Conservation (phyloP, 2,888 invertebrate species). For the Tinea semifulvella region DNA sequence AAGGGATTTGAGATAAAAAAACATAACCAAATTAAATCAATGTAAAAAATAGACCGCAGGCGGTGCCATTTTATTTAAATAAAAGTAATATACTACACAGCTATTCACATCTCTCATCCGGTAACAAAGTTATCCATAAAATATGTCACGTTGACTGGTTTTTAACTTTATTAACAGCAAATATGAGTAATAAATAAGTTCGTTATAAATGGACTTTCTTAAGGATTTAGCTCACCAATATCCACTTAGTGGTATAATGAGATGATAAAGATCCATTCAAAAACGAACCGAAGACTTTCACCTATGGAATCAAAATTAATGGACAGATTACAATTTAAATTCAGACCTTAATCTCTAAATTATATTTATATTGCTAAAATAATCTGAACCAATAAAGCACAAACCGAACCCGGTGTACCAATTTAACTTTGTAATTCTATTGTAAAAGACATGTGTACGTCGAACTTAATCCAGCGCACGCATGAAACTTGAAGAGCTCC, state of each 20-base stretch:
- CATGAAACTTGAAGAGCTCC: neutral
- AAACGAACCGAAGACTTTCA: neutral
- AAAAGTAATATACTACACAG: no score
- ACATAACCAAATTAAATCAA: no score
- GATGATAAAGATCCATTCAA: neutral
- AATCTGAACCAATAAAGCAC: no score
- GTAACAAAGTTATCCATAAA: no score
- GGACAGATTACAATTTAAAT: constrained; percentile 1
- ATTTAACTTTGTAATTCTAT: neutral
- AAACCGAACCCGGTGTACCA: no score
- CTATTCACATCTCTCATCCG: no score
- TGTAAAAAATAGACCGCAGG: no score
- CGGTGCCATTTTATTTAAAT: no score
- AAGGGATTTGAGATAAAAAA: no score
- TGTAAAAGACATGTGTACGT: neutral
- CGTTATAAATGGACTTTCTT: neutral
- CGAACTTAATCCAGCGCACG: neutral
- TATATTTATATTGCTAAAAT: constrained; percentile 10
- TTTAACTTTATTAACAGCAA: no score
- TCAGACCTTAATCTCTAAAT: neutral
- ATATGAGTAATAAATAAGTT: no score
- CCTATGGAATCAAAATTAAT: neutral
- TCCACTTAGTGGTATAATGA: neutral
- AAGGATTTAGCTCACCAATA: neutral
- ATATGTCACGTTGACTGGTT: no score